Evolutionary conservation across 2,888 invertebrate genomes (phyloP), one percentile per base, ranked within the genome.

Genomic region (Ochropleura leucogaster): DNA sequence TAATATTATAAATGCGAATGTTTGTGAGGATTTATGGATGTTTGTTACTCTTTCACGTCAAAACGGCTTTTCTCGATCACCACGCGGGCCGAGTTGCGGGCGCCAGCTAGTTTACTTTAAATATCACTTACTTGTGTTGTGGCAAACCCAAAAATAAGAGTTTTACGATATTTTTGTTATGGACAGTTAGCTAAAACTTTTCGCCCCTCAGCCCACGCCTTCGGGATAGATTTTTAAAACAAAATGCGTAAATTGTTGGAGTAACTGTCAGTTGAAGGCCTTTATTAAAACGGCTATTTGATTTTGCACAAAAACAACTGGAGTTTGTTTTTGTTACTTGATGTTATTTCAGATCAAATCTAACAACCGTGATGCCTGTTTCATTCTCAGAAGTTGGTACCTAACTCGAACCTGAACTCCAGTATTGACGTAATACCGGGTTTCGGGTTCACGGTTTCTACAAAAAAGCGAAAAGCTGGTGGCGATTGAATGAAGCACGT

Each of bases 261-360:
- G 57, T 64, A 59, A 74, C 67, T 57, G 63, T 76, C 64, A 79
- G 57, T 68, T 80, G 40, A 51, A 62, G 44, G 44, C 42, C 65
- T 60, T 59, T 75, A 75, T 67, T 60, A 49, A 80, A 66, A 74
- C 47, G 60, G 51, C 40, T 80, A 60, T 77, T 73, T 80, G 53
- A 77, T 64, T 59, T 75, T 65, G 51, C 49, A 40, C 47, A 14
- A 59, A 71, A 64, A 60, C 8, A 65, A 68, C 16, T 47, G 7
- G 44, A 53, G 18, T 68, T 65, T 60, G 42, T 65, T 79, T 64
- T 65, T 76, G 53, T 42, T 55, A 57, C 46, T 64, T 80, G 53
- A 81, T 55, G n/a, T 75, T 79, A 68, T 82, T 64, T 47, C 7
- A 47, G n/a, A 53, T 47, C 16, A 57, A 62, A 77, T 46, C 44